Evolutionary conservation across 2,888 invertebrate species (phyloP).

Genomic region (Pterobdella sp.): DNA sequence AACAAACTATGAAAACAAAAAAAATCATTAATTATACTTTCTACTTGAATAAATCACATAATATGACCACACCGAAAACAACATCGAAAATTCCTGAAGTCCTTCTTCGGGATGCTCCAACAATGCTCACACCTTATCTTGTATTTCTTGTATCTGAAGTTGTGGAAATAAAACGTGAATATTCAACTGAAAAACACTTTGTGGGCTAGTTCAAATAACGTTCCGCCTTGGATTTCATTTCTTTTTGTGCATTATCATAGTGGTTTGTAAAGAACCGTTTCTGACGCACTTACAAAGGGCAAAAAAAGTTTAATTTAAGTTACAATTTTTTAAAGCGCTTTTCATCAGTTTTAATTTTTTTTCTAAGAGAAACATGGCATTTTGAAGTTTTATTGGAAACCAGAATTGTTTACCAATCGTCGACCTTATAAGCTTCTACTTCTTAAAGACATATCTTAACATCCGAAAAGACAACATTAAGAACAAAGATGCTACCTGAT

Average conservation of each 20-base stretch:
- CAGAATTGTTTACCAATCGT: not conserved
- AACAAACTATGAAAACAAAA: not conserved
- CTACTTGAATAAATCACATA: not conserved
- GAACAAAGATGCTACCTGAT: constrained; percentile 43
- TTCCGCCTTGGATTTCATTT: not conserved
- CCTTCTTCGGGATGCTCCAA: constrained; percentile 50
- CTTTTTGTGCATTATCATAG: not conserved
- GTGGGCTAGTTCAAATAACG: not conserved
- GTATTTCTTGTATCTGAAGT: constrained; percentile 44
- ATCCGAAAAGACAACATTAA: not conserved
- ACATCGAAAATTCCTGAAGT: constrained; percentile 42
- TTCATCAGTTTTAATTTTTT: no score
- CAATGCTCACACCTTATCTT: constrained; percentile 46
- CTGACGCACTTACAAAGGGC: no score
- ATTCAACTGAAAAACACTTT: no score
- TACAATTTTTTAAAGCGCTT: no score
- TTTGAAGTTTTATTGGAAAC: no score
- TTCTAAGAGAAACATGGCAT: no score
- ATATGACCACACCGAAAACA: constrained; percentile 42
- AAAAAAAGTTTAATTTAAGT: no score
- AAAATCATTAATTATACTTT: not conserved
- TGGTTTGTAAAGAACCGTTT: not conserved
- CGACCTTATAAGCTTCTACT: not conserved
- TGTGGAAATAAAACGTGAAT: no score
- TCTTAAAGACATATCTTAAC: not conserved